Evolutionary conservation across 37 sponge, comb jelly and placozoan genomes (phyloP), one percentile per base, ranked within the genome.

Genomic region (Oscarella lobularis): DNA sequence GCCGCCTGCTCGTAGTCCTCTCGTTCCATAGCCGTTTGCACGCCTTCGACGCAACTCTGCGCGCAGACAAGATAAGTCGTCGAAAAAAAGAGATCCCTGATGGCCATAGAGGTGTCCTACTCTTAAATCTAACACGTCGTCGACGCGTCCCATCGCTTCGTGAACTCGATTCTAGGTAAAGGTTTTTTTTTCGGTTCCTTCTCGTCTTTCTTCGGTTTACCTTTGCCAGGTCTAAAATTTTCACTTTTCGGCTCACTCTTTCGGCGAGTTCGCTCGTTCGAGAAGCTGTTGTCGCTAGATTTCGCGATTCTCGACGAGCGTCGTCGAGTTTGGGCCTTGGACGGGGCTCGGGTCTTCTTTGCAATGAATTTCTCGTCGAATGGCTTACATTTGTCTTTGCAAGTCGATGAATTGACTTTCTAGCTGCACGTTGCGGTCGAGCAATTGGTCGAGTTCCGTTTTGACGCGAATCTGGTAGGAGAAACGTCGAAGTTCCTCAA

Each of bases 41-140:
- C 89, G 35, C 89, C 93, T 83, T 92, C 93, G 36, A 88, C 93
- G 80, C 93, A 92, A 72, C 85, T 89, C 93, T 91, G 67, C 29
- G 40, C 3, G 35, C 68, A 72, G 33, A 74, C 40, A 65, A 20
- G 80, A n/a, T n/a, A n/a, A n/a, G n/a, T n/a, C n/a, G n/a, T n/a
- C n/a, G n/a, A n/a, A n/a, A n/a, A n/a, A n/a, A 9, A 48, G 20
- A 20, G 14, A 48, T 48, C 9, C 60, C 9, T 48, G 60, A 9
- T 48, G 60, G 20, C 9, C 60, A 20, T 20, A 48, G 9, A 48
- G 20, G 9, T 48, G 9, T 20, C 9, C 60, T 48, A 48, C 87
- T 83, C 82, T 82, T 0, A 89, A 75, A 40, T 86, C 95, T 36
- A 90, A 84, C 48, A 94, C 88, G 79, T 94, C 95, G 80, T 94